Percentiles rank a stretch among this genome's conserved stretches.
Evolutionary conservation across 1,140 invertebrate species (phyloP).

Genomic region (Brachystomella parvula): DNA sequence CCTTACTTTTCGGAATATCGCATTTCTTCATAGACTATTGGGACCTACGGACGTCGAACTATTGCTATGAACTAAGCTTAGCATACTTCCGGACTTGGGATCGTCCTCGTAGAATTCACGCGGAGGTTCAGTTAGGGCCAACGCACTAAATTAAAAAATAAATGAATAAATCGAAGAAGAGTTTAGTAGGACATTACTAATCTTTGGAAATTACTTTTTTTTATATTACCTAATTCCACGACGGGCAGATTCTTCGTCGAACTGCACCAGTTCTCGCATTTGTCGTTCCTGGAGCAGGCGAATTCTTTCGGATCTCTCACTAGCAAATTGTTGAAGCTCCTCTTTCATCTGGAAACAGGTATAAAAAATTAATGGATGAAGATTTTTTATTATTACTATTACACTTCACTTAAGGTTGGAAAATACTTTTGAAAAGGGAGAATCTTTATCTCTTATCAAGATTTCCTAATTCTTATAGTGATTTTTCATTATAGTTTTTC

Average conservation of each 20-base stretch:
- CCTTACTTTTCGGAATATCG: neutral
- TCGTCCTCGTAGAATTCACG: conserved; percentile 78
- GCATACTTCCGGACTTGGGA: conserved; percentile 84
- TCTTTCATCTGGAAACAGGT: conserved; percentile 68
- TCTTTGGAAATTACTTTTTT: neutral
- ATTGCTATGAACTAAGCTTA: conserved; percentile 87
- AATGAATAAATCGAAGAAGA: conserved; percentile 15
- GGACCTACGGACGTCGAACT: conserved; percentile 79
- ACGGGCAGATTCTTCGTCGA: conserved; percentile 85
- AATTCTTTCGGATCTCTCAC: conserved; percentile 80
- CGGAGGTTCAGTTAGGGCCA: conserved; percentile 81
- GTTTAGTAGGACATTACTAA: conserved; percentile 1
- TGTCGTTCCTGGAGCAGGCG: conserved; percentile 79
- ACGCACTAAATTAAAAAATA: conserved; percentile 56
- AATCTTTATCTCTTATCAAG: neutral
- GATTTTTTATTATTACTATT: neutral
- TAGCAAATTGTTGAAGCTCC: conserved; percentile 80
- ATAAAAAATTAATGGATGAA: conserved; percentile 15
- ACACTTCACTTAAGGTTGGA: no score
- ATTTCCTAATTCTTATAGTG: no score
- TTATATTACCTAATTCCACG: conserved; percentile 73
- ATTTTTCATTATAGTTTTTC: no score
- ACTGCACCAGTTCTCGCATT: conserved; percentile 78
- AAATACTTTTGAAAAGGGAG: neutral
- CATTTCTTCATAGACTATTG: conserved; percentile 56